These are phyloP conservation scores for Eristalinus sepulchralis DNA, from an alignment of 2,888 invertebrate species.

Conservation along the genomic window DNA sequence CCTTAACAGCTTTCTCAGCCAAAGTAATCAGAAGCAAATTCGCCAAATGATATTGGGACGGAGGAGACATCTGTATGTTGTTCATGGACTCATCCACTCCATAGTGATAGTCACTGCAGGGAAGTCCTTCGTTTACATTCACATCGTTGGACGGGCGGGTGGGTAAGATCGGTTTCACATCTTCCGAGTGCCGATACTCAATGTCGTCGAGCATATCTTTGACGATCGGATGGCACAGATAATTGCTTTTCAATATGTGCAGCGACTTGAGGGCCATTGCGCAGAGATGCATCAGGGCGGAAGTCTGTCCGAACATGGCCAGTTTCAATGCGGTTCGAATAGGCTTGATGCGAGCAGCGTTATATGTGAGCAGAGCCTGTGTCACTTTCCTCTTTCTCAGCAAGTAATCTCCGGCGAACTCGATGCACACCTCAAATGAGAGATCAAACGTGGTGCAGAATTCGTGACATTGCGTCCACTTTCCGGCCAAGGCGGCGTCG, in stretches of 20 bases:
- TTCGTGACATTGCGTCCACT: slow-evolving; percentile 80
- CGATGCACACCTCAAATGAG: slow-evolving; percentile 82
- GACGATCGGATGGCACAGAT: slow-evolving; percentile 76
- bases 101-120: slow-evolving; percentile 79
- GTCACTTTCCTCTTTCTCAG: slow-evolving; percentile 88
- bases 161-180: slow-evolving; percentile 76
- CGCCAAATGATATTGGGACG: slow-evolving; percentile 81
- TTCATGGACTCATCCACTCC: slow-evolving; percentile 78
- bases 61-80: slow-evolving; percentile 80
- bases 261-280: slow-evolving; percentile 80
- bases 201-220: slow-evolving; percentile 76
- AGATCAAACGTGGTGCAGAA: slow-evolving; percentile 81
- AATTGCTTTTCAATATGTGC: slow-evolving; percentile 77
- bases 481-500: slow-evolving; percentile 77
- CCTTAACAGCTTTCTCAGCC: slow-evolving; percentile 80
- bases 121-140: slow-evolving; percentile 75
- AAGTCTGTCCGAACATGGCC: slow-evolving; percentile 81
- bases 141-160: slow-evolving; percentile 68
- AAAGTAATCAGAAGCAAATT: slow-evolving; percentile 80
- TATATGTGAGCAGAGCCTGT: slow-evolving; percentile 90
- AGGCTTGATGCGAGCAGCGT: slow-evolving; percentile 85
- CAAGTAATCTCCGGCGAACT: slow-evolving; percentile 91
- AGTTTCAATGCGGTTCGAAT: slow-evolving; percentile 80
- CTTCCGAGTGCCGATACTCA: slow-evolving; percentile 78
- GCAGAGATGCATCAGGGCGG: slow-evolving; percentile 80